These are phyloP conservation scores for Enteromius thamalakanensis DNA, from an alignment of 2,797 vertebrate species.

Conservation along the genomic window DNA sequence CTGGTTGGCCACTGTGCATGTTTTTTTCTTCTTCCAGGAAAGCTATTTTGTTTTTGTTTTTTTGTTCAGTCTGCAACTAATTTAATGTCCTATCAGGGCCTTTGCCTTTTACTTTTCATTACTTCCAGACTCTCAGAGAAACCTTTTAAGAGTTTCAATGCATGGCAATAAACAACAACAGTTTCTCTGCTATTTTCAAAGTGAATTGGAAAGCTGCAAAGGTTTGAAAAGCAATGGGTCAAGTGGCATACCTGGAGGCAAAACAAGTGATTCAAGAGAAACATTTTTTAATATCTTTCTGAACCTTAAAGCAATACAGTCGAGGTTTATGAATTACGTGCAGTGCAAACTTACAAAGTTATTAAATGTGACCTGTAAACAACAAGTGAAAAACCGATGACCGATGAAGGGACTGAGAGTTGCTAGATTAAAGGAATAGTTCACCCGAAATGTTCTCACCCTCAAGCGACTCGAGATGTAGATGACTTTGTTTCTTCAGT, in stretches of 20 bases:
- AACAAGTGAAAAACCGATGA: constrained; percentile 8
- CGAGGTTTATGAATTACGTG: background rate
- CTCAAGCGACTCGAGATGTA: background rate
- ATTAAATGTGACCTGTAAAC: background rate
- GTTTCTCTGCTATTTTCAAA: constrained; percentile 21
- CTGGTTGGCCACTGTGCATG: background rate
- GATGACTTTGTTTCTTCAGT: background rate
- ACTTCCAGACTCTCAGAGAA: constrained; percentile 6
- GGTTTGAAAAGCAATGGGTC: constrained; percentile 9
- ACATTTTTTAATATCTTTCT: background rate
- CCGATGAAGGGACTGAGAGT: background rate
- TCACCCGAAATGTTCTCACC: background rate
- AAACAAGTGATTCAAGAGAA: constrained; percentile 7
- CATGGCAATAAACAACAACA: constrained; percentile 14
- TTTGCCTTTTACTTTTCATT: constrained; percentile 16
- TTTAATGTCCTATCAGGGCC: constrained; percentile 3
- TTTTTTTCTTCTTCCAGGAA: background rate
- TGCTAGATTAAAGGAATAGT: background rate
- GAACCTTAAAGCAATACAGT: background rate
- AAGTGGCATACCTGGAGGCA: constrained; percentile 3
- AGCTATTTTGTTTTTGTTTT: background rate
- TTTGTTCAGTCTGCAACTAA: constrained; percentile 4
- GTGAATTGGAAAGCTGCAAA: constrained; percentile 17
- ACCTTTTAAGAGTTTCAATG: background rate
- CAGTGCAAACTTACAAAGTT: background rate